Base-by-base conservation (phyloP, 2,797 vertebrate genomes). In the Manis pentadactyla region DNA sequence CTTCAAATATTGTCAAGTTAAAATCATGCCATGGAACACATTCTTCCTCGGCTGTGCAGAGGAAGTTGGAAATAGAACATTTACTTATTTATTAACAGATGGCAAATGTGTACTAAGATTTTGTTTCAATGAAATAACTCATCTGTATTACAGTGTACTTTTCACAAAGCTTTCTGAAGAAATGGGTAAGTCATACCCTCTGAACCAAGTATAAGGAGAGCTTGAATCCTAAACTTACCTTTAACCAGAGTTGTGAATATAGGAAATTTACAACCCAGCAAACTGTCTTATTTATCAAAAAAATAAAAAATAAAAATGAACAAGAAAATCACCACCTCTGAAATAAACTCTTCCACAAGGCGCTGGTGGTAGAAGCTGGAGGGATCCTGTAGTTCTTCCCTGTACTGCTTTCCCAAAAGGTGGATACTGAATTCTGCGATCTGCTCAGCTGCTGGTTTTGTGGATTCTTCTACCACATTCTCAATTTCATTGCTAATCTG, bases 401-500 rank as follows among this genome's bases (percentile, higher is more conserved):
- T 99, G 98, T 99, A 99, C 19, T 96, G 96, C 95, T 99, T 98
- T 66, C 99, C 99, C 1, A 93, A 98, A 97, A 99, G 98, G 79
- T 99, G 95, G 94, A 99, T 98, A 90, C 98, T 99, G 97, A 99
- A 99, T 96, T 99, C 99, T 93, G 99, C 98, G 98, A 99, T 98
- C 98, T 99, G 99, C 96, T 99, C 99, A 89, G 98, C 90, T 39
- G 96, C 96, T 37, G 98, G 87, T 46, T 93, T 98, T 7, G 88
- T 69, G 9, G 97, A 87, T 79, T 98, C 98, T 95, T 98, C 98
- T 88, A 98, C 59, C 1, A 98, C 95, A 78, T 98, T 97, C 91
- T 98, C 98, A 94, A 99, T 99, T 98, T 99, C 99, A 84, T 99
- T 99, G 97, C 98, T 99, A 97, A 99, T 98, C 99, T 99, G 77